These are phyloP conservation scores for Drosophila fuyamai DNA, from an alignment of 1,140 invertebrate genomes.

Conservation along the genomic window DNA sequence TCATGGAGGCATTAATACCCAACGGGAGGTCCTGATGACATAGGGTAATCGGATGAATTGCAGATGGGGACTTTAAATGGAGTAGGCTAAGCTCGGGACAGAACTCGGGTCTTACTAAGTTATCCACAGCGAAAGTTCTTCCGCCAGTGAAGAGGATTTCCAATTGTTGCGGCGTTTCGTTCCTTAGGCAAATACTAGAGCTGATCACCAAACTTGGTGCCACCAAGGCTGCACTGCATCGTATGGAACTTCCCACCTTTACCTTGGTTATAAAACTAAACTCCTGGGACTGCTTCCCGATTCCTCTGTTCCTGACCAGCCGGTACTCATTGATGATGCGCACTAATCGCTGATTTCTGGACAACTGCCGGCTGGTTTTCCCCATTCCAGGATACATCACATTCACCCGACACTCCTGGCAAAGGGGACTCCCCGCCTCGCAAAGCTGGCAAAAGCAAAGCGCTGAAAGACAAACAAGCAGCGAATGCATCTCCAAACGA, in stretches of 20 bases:
- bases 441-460: conserved; percentile 24
- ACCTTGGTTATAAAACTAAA: conserved; percentile 34
- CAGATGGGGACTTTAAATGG: neutral
- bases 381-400: conserved; percentile 21
- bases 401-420: conserved; percentile 24
- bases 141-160: conserved; percentile 5
- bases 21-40: neutral
- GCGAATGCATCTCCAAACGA: conserved; percentile 50
- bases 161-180: neutral
- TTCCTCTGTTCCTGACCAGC: neutral
- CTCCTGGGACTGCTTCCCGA: neutral
- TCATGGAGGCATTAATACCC: conserved; percentile 16
- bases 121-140: neutral
- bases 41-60: neutral
- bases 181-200: conserved; percentile 9
- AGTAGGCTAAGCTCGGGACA: conserved; percentile 14
- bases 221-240: conserved; percentile 30
- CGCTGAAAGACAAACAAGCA: conserved; percentile 43
- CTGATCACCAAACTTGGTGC: conserved; percentile 2
- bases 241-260: neutral
- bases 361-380: neutral
- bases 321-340: conserved; percentile 36
- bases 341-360: conserved; percentile 19
- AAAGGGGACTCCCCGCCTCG: neutral
- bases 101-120: neutral